Evolutionary conservation across 2,113 vertebrate species (phyloP).

Genomic region (Thalassoma bifasciatum): DNA sequence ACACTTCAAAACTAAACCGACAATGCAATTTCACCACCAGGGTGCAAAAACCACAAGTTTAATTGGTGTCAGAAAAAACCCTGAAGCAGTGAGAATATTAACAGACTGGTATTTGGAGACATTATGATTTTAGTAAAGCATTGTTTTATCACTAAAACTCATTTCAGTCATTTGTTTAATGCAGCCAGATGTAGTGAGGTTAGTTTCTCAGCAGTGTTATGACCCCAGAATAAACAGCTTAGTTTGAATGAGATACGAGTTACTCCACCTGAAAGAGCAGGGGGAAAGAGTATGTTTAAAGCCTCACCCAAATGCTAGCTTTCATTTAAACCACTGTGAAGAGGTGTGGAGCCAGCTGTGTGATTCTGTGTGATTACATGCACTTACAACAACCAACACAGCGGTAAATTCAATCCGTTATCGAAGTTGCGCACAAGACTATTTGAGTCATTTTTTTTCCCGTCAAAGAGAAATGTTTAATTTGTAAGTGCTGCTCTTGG

Average conservation of each 20-base stretch:
- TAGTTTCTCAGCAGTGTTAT: conserved; percentile 40
- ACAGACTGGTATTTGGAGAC: conserved; percentile 13
- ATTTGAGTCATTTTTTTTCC: conserved; percentile 24
- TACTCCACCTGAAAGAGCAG: conserved; percentile 57
- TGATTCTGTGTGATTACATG: conserved; percentile 21
- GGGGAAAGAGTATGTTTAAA: conserved; percentile 35
- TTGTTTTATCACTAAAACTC: conserved; percentile 39
- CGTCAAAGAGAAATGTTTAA: conserved; percentile 18
- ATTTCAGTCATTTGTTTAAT: conserved; percentile 4
- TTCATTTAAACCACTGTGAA: conserved; percentile 27
- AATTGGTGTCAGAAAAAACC: conserved; percentile 22
- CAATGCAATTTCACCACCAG: conserved; percentile 5
- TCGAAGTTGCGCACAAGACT: not conserved
- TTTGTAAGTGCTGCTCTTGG: conserved; percentile 34
- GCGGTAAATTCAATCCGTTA: not conserved
- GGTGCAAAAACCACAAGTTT: conserved; percentile 5
- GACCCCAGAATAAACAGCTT: conserved; percentile 2
- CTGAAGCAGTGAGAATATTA: not conserved
- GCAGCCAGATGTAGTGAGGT: conserved; percentile 50
- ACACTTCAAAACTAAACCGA: too few species aligned
- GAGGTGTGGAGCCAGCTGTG: conserved; percentile 8
- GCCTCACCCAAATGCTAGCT: conserved; percentile 34
- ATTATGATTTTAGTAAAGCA: conserved; percentile 68
- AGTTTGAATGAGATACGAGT: conserved; percentile 54
- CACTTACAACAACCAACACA: conserved; percentile 22